Evolutionary conservation across 2,113 vertebrate genomes (phyloP).

Genomic region (Pseudolaguvia tuberculata): DNA sequence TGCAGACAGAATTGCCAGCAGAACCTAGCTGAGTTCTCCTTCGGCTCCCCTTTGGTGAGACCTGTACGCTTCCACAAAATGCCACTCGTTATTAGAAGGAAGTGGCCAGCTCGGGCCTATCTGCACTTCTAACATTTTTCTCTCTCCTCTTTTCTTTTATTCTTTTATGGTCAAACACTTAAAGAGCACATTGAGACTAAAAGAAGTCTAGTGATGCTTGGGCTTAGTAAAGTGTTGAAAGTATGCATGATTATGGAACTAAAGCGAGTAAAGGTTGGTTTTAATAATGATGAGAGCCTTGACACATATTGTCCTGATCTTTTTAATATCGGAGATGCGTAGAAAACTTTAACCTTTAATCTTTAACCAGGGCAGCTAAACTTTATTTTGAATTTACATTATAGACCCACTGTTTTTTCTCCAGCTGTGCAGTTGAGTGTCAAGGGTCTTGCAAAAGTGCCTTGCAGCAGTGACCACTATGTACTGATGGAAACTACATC

Average conservation of each 20-base stretch:
- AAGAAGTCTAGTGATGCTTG: not conserved
- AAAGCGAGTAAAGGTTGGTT: not conserved
- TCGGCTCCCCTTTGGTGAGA: conserved; percentile 31
- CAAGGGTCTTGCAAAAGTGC: too few relatives aligned
- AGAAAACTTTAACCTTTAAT: not conserved
- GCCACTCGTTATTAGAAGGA: conserved; percentile 64
- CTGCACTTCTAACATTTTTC: conserved; percentile 52
- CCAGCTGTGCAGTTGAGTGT: too few relatives aligned
- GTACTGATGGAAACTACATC: too few relatives aligned
- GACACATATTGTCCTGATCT: too few relatives aligned
- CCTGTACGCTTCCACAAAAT: conserved; percentile 60
- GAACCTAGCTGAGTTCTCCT: conserved; percentile 38
- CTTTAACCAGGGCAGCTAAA: too few relatives aligned
- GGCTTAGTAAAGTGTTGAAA: not conserved
- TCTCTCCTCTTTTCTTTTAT: conserved; percentile 38
- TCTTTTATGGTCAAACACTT: conserved; percentile 22
- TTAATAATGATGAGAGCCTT: too few relatives aligned
- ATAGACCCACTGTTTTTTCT: too few relatives aligned
- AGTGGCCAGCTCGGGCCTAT: conserved; percentile 56
- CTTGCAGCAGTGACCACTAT: too few relatives aligned
- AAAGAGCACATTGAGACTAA: conserved; percentile 6
- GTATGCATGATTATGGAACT: not conserved
- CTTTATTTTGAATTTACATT: too few relatives aligned
- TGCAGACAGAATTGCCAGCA: conserved; percentile 51
- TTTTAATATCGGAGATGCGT: too few relatives aligned